Percentiles rank a stretch among this genome's conserved stretches.
phyloP scores from a whole-genome alignment of 30 jellyfish, hydroid and myxozoan genomes.

The Chrysaora quinquecirrha region DNA sequence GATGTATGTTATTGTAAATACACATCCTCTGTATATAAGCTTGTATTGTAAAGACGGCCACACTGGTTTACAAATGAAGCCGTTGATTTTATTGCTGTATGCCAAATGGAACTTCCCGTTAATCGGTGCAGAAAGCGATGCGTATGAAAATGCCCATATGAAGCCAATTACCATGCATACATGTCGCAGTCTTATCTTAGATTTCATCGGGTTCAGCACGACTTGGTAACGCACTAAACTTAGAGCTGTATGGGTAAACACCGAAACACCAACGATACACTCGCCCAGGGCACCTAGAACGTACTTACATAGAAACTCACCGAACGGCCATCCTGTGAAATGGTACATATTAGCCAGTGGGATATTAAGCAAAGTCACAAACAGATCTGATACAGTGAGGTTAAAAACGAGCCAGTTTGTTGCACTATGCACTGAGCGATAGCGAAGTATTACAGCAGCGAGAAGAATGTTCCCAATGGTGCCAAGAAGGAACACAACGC shows the following conservation, averaged over 20 bases:
- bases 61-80: conserved; percentile 50
- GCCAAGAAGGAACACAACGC: conserved; percentile 62
- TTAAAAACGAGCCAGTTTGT: conserved; percentile 80
- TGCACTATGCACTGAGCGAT: conserved; percentile 40
- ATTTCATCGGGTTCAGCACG: conserved; percentile 55
- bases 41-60: conserved; percentile 68
- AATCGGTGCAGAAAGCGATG: conserved; percentile 66
- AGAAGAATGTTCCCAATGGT: conserved; percentile 66
- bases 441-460: conserved; percentile 23
- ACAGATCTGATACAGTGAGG: conserved; percentile 68
- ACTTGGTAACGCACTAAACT: conserved; percentile 66
- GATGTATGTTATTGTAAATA: conserved; percentile 62
- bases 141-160: conserved; percentile 73
- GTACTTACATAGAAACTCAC: conserved; percentile 65
- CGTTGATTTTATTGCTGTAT: conserved; percentile 31
- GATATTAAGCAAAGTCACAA: conserved; percentile 57
- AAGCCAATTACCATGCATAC: conserved; percentile 49
- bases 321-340: conserved; percentile 82
- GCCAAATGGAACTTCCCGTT: conserved; percentile 56
- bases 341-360: conserved; percentile 63
- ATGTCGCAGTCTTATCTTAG: conserved; percentile 27
- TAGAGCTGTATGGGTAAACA: conserved; percentile 80
- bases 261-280: conserved; percentile 86
- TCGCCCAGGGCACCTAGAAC: conserved; percentile 73
- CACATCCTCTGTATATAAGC: conserved; percentile 57